A percentile compares a stretch with the other conserved stretches of the same genome.
These are phyloP conservation scores for Drosophila pegasa DNA, from an alignment of 2,888 invertebrate genomes.

Conservation along the genomic window DNA sequence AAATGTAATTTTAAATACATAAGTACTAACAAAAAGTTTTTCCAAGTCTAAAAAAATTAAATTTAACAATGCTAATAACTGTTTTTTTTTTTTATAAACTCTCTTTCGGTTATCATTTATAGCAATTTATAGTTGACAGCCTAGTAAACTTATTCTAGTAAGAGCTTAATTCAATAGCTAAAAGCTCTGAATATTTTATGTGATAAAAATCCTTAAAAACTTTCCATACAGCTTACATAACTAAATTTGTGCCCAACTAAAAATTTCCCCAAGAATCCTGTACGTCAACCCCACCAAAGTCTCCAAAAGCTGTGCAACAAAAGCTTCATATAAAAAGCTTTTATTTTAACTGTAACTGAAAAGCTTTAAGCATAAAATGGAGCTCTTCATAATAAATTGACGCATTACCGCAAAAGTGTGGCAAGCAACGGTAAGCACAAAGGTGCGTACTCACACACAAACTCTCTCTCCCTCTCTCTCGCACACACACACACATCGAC, in stretches of 20 bases:
- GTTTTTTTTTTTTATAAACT: too few relatives aligned
- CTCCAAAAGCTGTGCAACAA: not conserved
- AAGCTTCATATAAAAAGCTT: not conserved
- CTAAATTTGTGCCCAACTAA: accelerated
- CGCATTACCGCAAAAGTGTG: conserved; percentile 27
- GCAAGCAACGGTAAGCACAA: conserved; percentile 25
- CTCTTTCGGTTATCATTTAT: too few relatives aligned
- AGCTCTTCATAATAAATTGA: conserved; percentile 9
- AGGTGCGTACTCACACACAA: conserved; percentile 29
- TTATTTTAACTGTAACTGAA: not conserved
- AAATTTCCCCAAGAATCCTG: not conserved
- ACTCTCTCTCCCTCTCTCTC: not conserved
- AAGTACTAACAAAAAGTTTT: too few relatives aligned
- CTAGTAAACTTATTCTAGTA: not conserved
- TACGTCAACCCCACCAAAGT: conserved; percentile 21
- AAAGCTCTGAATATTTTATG: not conserved
- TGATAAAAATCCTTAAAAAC: conserved; percentile 5
- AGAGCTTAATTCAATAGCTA: not conserved
- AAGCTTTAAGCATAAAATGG: conserved; percentile 22
- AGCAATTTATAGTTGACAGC: not conserved
- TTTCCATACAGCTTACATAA: too few relatives aligned
- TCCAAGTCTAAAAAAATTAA: too few relatives aligned
- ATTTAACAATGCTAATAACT: too few relatives aligned
- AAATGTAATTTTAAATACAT: too few relatives aligned
- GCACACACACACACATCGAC: conserved; percentile 6